Base-by-base conservation (phyloP, 2,113 vertebrate genomes). In the Lepisosteus osseus region DNA sequence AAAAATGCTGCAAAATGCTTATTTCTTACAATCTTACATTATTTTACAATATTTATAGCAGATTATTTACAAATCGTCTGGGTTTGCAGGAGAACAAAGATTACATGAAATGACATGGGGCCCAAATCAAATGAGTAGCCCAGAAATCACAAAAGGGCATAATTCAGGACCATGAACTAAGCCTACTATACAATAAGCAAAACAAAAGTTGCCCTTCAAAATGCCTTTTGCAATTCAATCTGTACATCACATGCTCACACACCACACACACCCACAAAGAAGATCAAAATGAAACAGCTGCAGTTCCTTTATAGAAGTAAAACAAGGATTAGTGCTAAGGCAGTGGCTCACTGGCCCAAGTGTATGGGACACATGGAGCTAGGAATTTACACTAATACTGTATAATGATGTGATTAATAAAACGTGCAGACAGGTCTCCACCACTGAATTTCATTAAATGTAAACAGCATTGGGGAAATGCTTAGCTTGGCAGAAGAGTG, bases 231-330 rank as follows among this genome's bases (percentile, higher is more conserved):
- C 6, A 54, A 55, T 55, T 66, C 65, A 71, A 65, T 56, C 47
- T 65, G 29, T 15, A 42, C 17, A 55, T 44, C 54, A 66, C 54
- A 59, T 43, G 63, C 9, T 9, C 71, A 15, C 56, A 42, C 66
- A 68, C 4, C 17, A 9, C 42, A 42, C 68, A 15, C 11, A 29
- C 57, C 40, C 41, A 41, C 42, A 63, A 54, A 29, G 17, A 29
- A 71, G 57, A 62, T 61, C n/a, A 65, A 8, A 29, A 14, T 11
- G 5, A 45, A 65, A 67, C 71, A 72, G 71, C 71, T 72, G 71
- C 12, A 17, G n/a, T 67, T 72, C 71, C 66, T 67, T 72, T 72
- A 67, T 61, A 72, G 42, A 57, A 61, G 65, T 13, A 40, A 61
- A 12, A 42, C 43, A 4, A 44, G 42, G 71, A 42, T 67, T 67